A percentile compares a stretch with the other conserved stretches of the same genome.
Evolutionary conservation across 2,888 invertebrate species (phyloP).

Genomic region (Temnothorax unifasciatus): DNA sequence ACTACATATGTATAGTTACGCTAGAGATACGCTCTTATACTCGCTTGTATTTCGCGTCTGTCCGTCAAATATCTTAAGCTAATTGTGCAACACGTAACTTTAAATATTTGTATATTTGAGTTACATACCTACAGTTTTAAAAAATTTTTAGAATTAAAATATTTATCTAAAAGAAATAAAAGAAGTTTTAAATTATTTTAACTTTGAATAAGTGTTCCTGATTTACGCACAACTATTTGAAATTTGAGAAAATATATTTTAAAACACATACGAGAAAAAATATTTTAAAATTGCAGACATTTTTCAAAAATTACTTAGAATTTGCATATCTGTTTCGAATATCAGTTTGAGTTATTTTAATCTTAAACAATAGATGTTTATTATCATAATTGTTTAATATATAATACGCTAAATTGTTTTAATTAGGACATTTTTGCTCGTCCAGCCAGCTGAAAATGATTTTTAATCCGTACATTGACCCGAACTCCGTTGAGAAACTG

Average conservation of each 20-base stretch:
- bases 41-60: not conserved
- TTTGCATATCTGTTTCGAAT: not conserved
- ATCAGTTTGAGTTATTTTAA: not conserved
- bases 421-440: not conserved
- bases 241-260: not conserved
- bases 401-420: not conserved
- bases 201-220: not conserved
- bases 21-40: constrained; percentile 13
- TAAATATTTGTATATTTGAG: not conserved
- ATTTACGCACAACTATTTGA: not conserved
- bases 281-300: not conserved
- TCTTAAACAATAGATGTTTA: not conserved
- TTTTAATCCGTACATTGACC: constrained; percentile 27
- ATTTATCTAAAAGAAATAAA: no score
- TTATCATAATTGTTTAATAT: not conserved
- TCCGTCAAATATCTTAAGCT: not conserved
- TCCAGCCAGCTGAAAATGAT: constrained; percentile 11
- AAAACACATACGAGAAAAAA: not conserved
- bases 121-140: not conserved
- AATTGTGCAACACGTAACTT: not conserved
- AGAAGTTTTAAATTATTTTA: not conserved
- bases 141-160: not conserved
- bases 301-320: not conserved
- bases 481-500: constrained; percentile 31
- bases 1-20: constrained; percentile 20